Percentiles rank a stretch among this genome's conserved stretches.
Conservation (phyloP, 2,797 vertebrate genomes). For the Sarcophilus harrisii region DNA sequence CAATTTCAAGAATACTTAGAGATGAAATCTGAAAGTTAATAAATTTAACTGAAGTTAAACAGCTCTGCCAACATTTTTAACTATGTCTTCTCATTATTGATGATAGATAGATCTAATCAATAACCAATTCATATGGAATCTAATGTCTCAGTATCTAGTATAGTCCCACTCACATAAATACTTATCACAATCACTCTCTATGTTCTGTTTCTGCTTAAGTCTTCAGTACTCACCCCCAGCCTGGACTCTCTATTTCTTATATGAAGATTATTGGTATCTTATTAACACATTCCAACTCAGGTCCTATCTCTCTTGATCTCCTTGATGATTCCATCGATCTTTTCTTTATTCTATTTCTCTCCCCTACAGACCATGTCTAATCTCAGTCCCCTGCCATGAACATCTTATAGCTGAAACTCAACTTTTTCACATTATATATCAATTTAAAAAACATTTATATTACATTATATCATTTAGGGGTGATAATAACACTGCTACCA, state of each 20-base stretch:
- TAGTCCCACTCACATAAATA: neutral
- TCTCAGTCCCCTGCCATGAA: neutral
- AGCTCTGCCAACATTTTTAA: neutral
- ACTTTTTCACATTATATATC: neutral
- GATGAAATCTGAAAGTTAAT: neutral
- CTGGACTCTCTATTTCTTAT: neutral
- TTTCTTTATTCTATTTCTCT: neutral
- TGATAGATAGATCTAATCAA: neutral
- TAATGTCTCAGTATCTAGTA: neutral
- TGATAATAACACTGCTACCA: neutral
- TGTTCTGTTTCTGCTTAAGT: neutral
- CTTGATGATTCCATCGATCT: neutral
- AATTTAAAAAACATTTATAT: neutral
- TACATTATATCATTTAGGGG: neutral
- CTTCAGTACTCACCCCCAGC: neutral
- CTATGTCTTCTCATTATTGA: neutral
- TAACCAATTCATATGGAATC: neutral
- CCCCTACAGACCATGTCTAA: neutral
- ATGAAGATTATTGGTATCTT: neutral
- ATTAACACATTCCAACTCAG: neutral
- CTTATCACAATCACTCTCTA: neutral
- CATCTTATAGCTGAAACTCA: neutral
- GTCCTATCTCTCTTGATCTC: neutral
- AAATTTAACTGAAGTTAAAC: neutral
- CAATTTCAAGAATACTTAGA: neutral